phyloP scores from a whole-genome alignment of 2,888 invertebrate species.

The Stramonita haemastoma region DNA sequence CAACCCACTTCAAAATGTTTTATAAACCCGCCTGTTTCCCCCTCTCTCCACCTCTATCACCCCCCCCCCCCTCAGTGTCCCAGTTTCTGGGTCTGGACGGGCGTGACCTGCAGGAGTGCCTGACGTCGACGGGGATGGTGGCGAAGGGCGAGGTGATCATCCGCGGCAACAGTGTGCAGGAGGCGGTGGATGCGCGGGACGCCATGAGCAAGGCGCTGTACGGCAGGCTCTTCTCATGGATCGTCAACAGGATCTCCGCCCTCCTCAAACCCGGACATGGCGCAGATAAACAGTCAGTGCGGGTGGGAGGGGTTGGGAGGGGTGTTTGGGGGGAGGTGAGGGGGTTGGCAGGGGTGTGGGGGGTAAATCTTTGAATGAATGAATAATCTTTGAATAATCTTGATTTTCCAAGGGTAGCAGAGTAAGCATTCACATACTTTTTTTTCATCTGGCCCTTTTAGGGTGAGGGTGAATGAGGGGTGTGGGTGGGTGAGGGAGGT shows the following conservation, averaged over 20 bases:
- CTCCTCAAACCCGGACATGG: conserved; percentile 81
- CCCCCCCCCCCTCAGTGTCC: conserved; percentile 81
- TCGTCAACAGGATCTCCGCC: conserved; percentile 90
- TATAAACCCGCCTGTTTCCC: too few relatives aligned
- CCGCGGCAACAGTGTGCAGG: conserved; percentile 86
- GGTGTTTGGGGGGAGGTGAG: not conserved
- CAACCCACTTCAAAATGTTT: too few relatives aligned
- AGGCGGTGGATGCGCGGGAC: conserved; percentile 90
- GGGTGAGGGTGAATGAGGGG: too few relatives aligned
- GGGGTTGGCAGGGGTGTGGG: too few relatives aligned
- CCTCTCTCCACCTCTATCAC: too few relatives aligned
- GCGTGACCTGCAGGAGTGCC: conserved; percentile 89
- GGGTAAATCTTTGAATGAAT: too few relatives aligned
- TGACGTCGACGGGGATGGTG: conserved; percentile 90
- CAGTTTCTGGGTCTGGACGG: conserved; percentile 87
- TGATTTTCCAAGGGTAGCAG: too few relatives aligned
- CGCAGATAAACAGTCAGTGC: conserved; percentile 47
- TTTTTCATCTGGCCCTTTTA: too few relatives aligned
- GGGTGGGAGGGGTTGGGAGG: not conserved
- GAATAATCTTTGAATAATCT: too few relatives aligned
- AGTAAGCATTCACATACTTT: too few relatives aligned
- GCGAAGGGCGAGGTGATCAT: conserved; percentile 87
- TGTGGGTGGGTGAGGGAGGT: too few relatives aligned
- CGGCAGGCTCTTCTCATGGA: conserved; percentile 91
- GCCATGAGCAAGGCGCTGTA: conserved; percentile 91